Evolutionary conservation across 2,797 vertebrate species (phyloP).

Genomic region (Chloroceryle amazona): DNA sequence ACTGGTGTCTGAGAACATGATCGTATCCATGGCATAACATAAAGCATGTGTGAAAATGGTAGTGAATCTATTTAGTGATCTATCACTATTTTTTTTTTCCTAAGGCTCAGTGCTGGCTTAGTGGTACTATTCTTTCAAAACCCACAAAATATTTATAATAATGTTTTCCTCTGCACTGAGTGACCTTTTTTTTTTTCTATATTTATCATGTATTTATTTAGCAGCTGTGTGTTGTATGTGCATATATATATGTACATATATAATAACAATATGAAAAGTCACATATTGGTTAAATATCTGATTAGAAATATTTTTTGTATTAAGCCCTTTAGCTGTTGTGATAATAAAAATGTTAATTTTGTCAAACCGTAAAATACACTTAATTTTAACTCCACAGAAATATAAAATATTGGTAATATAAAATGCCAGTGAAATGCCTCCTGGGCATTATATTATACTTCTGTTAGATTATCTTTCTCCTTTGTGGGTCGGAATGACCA

Average conservation of each 20-base stretch:
- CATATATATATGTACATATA: accelerated
- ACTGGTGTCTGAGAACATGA: neutral
- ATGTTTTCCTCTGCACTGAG: neutral
- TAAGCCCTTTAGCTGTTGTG: neutral
- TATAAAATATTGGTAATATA: neutral
- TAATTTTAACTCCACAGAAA: neutral
- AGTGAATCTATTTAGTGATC: neutral
- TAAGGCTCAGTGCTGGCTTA: neutral
- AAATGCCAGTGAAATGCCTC: neutral
- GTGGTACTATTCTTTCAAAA: neutral
- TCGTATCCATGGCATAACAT: neutral
- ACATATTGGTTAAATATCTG: neutral
- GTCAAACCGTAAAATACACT: neutral
- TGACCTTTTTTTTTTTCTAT: neutral
- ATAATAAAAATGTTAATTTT: neutral
- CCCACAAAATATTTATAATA: neutral
- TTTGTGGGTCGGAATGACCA: neutral
- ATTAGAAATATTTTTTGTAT: neutral
- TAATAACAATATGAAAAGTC: neutral
- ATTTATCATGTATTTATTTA: neutral
- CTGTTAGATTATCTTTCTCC: neutral
- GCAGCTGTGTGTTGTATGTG: neutral
- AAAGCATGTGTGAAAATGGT: neutral
- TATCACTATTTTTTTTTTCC: neutral
- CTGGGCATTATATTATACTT: neutral